phyloP scores from a whole-genome alignment of 1,140 invertebrate genomes.

The Catajapyx aquilonaris region DNA sequence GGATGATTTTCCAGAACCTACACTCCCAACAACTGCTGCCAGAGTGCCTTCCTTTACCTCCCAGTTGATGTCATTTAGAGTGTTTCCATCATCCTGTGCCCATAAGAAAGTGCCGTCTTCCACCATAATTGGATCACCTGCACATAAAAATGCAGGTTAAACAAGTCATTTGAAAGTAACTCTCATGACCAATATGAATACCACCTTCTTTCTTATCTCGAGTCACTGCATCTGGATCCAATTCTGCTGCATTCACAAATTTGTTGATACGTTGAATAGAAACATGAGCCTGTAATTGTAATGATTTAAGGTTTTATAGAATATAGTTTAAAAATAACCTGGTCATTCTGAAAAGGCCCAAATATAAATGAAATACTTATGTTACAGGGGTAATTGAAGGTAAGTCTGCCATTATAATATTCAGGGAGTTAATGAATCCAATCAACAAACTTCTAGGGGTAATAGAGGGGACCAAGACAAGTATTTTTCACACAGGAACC shows the following conservation, averaged over 20 bases:
- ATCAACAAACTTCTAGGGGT: too few species aligned
- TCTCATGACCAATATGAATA: too few species aligned
- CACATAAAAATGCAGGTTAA: conserved; percentile 14
- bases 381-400: too few species aligned
- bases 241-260: conserved; percentile 18
- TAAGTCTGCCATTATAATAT: too few species aligned
- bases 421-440: too few species aligned
- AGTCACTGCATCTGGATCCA: conserved; percentile 14
- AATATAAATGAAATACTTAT: too few species aligned
- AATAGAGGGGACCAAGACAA: too few species aligned
- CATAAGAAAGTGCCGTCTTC: conserved; percentile 59
- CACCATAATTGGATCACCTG: conserved; percentile 44
- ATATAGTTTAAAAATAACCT: too few species aligned
- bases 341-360: too few species aligned
- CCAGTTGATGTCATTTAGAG: conserved; percentile 50
- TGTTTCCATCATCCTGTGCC: conserved; percentile 22
- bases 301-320: too few species aligned
- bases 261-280: conserved; percentile 18
- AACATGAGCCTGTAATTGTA: conserved; percentile 16
- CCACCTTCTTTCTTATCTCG: conserved; percentile 11
- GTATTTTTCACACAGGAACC: too few species aligned
- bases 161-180: too few species aligned
- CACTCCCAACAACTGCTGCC: conserved; percentile 72
- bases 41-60: conserved; percentile 39
- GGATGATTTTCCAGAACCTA: conserved; percentile 85